Evolutionary conservation across 2,113 vertebrate species (phyloP), one percentile per base, ranked within the genome.

Genomic region (Panthera uncia): DNA sequence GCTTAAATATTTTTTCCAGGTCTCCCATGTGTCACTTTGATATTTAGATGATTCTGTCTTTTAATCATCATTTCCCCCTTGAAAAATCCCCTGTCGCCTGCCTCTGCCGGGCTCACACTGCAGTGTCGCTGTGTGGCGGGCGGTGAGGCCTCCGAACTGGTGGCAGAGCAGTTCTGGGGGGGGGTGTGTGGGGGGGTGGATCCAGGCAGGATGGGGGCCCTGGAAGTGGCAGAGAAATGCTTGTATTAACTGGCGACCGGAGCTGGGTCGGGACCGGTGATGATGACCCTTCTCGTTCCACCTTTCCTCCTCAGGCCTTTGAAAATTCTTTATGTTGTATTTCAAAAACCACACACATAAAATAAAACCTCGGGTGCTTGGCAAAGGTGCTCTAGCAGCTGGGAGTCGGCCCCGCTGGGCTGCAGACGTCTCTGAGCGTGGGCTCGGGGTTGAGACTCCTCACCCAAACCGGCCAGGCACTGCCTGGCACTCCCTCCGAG

Each of bases 11-110:
- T 97, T 97, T 97, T 98, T 97, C 93, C 98, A 97, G 97, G 97
- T 98, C 98, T 98, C 98, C 96, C 90, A 41, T 71, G 97, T 98
- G 98, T 96, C 98, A 97, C 97, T 98, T 98, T 98, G 98, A 98
- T 99, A 98, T 98, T 98, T 99, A 98, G 98, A 98, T 98, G 98
- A 96, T 98, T 98, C 98, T 98, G 86, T 93, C 89, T 98, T 98
- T 98, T 98, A 98, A 98, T 98, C 98, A 97, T 95, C 91, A 92
- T 69, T 96, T 92, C 66, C 76, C 94, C 86, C 80, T 91, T 94
- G 78, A 50, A 93, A 92, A 95, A 38, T 97, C 3, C 52, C 74
- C 84, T 52, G 83, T 94, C 50, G 18, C 89, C 31, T 1, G 23
- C 1, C 2, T 45, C 74, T 57, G 63, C 4, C 1, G 48, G 61